Evolutionary conservation across 1,140 invertebrate species (phyloP), one percentile per base, ranked within the genome.

Genomic region (Bombus difficillimus): DNA sequence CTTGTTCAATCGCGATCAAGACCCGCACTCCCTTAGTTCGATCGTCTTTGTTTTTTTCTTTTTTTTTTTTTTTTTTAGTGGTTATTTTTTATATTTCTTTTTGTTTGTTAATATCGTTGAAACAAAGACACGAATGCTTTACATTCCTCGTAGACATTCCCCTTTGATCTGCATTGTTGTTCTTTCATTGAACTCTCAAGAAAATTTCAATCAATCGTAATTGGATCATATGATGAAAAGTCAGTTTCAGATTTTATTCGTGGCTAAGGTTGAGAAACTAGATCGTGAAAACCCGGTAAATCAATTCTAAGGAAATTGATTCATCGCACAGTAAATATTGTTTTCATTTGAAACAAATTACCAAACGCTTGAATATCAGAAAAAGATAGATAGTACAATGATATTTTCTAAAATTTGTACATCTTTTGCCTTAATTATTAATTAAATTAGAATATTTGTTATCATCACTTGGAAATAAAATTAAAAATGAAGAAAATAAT

Each of bases 1-100:
- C 64, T 89, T 86, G 68, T 74, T 89, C 83, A 28, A 84, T 79
- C 64, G 34, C 25, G 34, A 85, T 74, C 28, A 73, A 81, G 4
- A 85, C 57, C 57, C 68, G 74, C 74, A 66, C 3, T 74, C n/a
- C 69, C 47, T 80, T 34, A n/a, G 39, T 39, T 71, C 41, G 37
- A 76, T 53, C 25, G 41, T 68, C 81, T 83, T 83, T 76, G 81
- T 83, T 47, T 57, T 53, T 3, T 37, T 1, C 15, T 57, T 15
- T 57, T 28, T 18, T 8, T 41, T 18, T 41, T n/a, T 66, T 41
- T 18, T 72, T n/a, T 66, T 18, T 3, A 32, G 2, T 34, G n/a
- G 6, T 32, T 13, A 12, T 71, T 22, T 12, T 41, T 8, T 73
- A 1, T 41, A 41, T 68, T 25, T 43, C 25, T 3, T 34, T 32